These are phyloP conservation scores for Cordilura impudica DNA, from an alignment of 2,888 invertebrate species.

Conservation along the genomic window DNA sequence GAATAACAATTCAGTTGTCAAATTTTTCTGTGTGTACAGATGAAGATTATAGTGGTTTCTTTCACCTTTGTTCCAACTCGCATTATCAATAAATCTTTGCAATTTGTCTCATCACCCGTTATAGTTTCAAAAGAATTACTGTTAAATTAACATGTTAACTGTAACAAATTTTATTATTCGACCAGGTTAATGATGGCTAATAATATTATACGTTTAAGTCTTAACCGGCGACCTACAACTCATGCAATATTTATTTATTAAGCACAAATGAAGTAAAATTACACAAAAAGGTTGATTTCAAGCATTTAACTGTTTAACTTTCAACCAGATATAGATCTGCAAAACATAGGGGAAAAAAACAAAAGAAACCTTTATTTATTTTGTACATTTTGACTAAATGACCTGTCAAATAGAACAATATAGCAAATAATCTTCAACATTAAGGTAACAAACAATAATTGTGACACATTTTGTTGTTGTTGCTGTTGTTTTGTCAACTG, in stretches of 20 bases:
- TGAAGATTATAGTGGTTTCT: no score
- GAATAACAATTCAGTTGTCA: no score
- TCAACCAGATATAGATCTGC: constrained; percentile 42
- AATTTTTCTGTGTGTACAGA: no score
- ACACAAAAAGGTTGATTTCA: constrained; percentile 32
- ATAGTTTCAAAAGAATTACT: no score
- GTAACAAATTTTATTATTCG: no score
- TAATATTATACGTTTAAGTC: constrained; percentile 14
- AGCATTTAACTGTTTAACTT: constrained; percentile 49
- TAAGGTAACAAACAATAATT: constrained; percentile 58
- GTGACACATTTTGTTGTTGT: constrained; percentile 48
- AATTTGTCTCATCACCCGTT: no score
- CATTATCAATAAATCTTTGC: no score
- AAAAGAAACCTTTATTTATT: constrained; percentile 10
- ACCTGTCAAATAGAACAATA: constrained; percentile 56
- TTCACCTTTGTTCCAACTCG: no score
- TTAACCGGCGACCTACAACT: constrained; percentile 2
- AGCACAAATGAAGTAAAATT: neutral
- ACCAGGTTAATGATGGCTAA: constrained; percentile 14
- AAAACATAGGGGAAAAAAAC: constrained; percentile 15
- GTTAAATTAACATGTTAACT: no score
- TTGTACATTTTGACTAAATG: constrained; percentile 30
- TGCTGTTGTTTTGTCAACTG: neutral
- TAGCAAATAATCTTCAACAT: constrained; percentile 47
- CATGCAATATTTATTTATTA: constrained; percentile 13